phyloP scores from a whole-genome alignment of 1,140 invertebrate species.

The Melitaea cinxia region DNA sequence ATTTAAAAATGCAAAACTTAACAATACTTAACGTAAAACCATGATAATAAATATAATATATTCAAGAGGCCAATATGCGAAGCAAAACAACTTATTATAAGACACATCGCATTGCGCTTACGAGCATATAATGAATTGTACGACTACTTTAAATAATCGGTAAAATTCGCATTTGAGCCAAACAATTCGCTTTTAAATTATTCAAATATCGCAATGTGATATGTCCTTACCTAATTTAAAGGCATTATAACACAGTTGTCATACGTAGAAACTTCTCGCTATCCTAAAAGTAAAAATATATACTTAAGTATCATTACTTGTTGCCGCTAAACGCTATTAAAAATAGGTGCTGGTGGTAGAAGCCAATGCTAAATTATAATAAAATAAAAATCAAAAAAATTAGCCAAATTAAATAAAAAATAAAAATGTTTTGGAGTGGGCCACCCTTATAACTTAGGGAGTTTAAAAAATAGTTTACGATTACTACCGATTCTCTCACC shows the following conservation, averaged over 20 bases:
- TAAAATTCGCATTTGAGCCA: conserved; percentile 50
- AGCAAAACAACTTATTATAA: conserved; percentile 14
- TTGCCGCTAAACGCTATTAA: conserved; percentile 27
- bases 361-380: no score
- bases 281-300: conserved; percentile 37
- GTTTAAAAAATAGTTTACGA: no score
- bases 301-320: neutral
- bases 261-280: neutral
- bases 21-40: neutral
- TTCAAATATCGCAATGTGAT: conserved; percentile 56
- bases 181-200: conserved; percentile 38
- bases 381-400: no score
- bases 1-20: conserved; percentile 3
- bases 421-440: no score
- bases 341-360: no score
- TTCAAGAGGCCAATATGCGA: neutral
- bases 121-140: conserved; percentile 24
- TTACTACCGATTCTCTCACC: no score
- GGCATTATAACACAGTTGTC: neutral
- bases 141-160: conserved; percentile 13
- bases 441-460: no score
- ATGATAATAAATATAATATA: neutral
- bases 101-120: conserved; percentile 68
- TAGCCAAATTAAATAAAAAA: no score
- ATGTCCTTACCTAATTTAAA: conserved; percentile 51